Percentiles rank a stretch among this genome's conserved stretches.
Conservation (phyloP, 2,888 invertebrate genomes). For the Himalopsyche kuldschensis region DNA sequence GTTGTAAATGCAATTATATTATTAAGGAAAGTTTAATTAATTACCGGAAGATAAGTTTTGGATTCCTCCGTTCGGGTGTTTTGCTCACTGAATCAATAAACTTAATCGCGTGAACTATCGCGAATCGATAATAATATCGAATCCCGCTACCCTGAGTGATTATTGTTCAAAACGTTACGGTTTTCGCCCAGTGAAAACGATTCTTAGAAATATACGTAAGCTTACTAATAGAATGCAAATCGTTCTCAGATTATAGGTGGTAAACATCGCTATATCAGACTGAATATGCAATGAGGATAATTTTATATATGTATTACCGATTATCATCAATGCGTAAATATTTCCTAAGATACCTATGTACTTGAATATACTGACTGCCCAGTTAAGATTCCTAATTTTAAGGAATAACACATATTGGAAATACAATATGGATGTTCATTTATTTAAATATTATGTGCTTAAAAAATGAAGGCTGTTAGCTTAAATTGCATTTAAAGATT, state of each 20-base stretch:
- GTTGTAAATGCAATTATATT: background rate
- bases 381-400: too few relatives aligned
- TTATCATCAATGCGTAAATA: too few relatives aligned
- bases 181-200: background rate
- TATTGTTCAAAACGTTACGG: background rate
- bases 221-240: constrained; percentile 29
- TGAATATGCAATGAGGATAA: too few relatives aligned
- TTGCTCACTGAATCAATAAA: constrained; percentile 1
- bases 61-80: background rate
- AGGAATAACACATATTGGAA: too few relatives aligned
- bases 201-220: background rate
- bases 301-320: too few relatives aligned
- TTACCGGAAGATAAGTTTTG: background rate
- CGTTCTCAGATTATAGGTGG: constrained; percentile 28
- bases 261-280: background rate
- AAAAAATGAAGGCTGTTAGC: too few relatives aligned
- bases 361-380: too few relatives aligned
- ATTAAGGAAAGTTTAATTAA: background rate
- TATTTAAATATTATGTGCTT: too few relatives aligned
- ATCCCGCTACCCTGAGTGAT: background rate
- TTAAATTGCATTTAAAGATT: too few relatives aligned
- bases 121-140: constrained; percentile 2
- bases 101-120: constrained; percentile 4
- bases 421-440: too few relatives aligned
- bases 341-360: too few relatives aligned